Conservation (phyloP, 2,797 vertebrate genomes). For the Pogoniulus pusillus region DNA sequence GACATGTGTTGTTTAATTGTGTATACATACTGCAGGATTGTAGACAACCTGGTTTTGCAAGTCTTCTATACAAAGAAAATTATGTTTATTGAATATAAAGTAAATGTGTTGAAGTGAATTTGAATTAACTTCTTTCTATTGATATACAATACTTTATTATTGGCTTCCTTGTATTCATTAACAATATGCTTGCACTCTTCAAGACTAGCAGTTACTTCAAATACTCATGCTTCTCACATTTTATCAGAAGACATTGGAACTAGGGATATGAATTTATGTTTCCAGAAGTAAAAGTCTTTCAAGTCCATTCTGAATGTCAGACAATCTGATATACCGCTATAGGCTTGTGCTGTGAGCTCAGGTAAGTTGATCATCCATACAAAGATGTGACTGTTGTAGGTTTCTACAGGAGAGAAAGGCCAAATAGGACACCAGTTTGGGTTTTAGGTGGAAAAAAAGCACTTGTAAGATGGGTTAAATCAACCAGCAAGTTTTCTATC, state of each 20-base stretch:
- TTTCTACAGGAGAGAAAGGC: not conserved
- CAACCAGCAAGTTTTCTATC: not conserved
- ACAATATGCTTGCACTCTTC: not conserved
- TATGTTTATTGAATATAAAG: not conserved
- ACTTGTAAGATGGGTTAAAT: not conserved
- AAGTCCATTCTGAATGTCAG: not conserved
- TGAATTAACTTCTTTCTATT: not conserved
- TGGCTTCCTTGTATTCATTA: not conserved
- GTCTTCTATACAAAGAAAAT: not conserved
- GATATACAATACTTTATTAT: not conserved
- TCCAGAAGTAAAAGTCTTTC: not conserved
- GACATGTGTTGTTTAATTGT: not conserved
- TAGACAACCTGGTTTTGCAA: not conserved
- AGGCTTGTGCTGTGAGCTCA: not conserved
- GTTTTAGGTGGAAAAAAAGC: not conserved
- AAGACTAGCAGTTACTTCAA: not conserved
- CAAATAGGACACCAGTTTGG: not conserved
- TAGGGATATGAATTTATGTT: not conserved
- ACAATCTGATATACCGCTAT: not conserved
- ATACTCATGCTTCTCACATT: not conserved
- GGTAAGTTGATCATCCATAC: not conserved
- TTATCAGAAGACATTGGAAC: not conserved
- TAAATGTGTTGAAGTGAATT: not conserved
- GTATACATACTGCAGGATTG: not conserved
- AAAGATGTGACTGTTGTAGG: fast-evolving